Evolutionary conservation across 2,888 invertebrate species (phyloP), one percentile per base, ranked within the genome.

Genomic region (Lepidocyrtinus sp.): DNA sequence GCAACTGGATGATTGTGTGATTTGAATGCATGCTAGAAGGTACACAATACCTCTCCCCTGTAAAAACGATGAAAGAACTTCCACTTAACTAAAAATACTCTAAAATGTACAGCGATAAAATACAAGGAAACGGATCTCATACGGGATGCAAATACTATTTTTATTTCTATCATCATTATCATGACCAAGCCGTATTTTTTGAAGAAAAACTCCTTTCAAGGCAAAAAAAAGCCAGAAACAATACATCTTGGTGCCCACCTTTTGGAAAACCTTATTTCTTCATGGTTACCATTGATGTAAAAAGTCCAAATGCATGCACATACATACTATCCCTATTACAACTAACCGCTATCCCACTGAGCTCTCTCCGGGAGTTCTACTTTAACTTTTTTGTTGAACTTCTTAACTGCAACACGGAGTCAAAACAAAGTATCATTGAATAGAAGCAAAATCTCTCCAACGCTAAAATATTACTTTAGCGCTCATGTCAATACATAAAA

Each of bases 381-480:
- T 72, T 68, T 78, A 26, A 67, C 55, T 72, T 77, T 22, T 69
- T 2, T 71, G 17, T 21, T 64, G 67, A 26, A 55, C 59, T 61
- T 46, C 21, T 64, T 50, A 26, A 55, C 59, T 36, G 65, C 21
- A 68, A 46, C 21, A n/a, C 17, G 2, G 15, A 50, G 50, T 50
- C 50, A 50, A 50, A 50, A 50, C 50, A 50, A 50, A 50, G 17
- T 7, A 50, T n/a, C n/a, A 50, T n/a, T 50, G 50, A 50, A 50
- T n/a, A 50, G 50, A 50, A 50, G 50, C 17, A n/a, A 50, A 50
- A 15, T 17, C 50, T 50, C 50, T 50, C 12, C 36, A 7, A 36
- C 36, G 5, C 5, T 36, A 36, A 5, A 36, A 36, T 50, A 50
- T 12, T 15, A 2, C 17, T 50, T 15, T 50, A 17, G 17, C 50